A percentile compares a stretch with the other conserved stretches of the same genome.
These are phyloP conservation scores for Neotoxoptera formosana DNA, from an alignment of 1,140 invertebrate genomes.

Conservation along the genomic window DNA sequence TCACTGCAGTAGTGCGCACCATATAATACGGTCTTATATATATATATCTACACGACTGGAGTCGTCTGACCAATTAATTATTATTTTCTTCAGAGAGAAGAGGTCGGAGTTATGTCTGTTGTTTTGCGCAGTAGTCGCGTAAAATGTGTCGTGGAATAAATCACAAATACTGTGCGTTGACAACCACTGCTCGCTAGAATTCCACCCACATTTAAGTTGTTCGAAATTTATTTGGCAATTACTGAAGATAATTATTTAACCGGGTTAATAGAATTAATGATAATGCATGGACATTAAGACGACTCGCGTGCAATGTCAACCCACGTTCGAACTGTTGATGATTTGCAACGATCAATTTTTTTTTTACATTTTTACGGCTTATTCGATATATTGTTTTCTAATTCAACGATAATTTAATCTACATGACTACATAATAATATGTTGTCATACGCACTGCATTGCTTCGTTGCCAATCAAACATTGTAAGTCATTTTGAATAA, in stretches of 20 bases:
- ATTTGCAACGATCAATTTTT: neutral
- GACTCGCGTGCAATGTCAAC: neutral
- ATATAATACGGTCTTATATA: constrained; percentile 2
- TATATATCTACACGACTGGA: neutral
- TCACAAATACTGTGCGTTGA: constrained; percentile 27
- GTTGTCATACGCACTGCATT: neutral
- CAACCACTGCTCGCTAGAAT: neutral
- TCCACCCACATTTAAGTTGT: constrained; percentile 24
- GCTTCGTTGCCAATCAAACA: neutral
- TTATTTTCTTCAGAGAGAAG: constrained; percentile 13
- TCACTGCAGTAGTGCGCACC: neutral
- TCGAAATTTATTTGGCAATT: neutral
- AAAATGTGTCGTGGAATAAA: neutral
- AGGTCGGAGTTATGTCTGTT: neutral
- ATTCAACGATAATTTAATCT: too few species aligned
- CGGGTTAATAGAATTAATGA: neutral
- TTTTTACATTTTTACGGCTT: too few species aligned
- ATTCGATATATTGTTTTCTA: too few species aligned
- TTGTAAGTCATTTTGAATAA: neutral
- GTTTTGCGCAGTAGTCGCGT: constrained; percentile 23
- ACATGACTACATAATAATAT: too few species aligned
- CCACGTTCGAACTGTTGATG: neutral
- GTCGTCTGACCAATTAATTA: constrained; percentile 41
- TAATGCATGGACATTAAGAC: neutral
- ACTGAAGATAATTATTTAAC: constrained; percentile 19